Evolutionary conservation across 30 jellyfish, hydroid and myxozoan genomes (phyloP).

Genomic region (Hydractinia symbiolongicarpus): DNA sequence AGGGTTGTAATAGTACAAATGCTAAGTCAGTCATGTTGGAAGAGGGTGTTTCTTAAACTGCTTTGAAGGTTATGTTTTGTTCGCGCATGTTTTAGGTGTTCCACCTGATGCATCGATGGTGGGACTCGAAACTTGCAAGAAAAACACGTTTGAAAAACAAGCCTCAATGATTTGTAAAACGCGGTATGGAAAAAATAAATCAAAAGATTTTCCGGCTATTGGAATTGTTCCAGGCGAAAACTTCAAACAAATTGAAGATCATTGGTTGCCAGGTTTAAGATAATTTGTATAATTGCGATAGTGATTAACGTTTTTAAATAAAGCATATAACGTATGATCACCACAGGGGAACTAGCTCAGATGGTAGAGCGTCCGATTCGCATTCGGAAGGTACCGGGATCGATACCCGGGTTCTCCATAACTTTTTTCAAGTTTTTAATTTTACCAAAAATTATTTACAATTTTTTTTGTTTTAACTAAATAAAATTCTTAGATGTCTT

Average conservation of each 20-base stretch:
- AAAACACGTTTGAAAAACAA: too few relatives aligned
- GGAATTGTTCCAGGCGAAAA: slow-evolving; percentile 12
- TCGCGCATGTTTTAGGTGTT: too few relatives aligned
- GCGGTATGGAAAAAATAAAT: neutral
- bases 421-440: neutral
- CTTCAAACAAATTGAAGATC: neutral
- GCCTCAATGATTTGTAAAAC: neutral
- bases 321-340: neutral
- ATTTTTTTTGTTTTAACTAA: neutral
- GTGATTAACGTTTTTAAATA: neutral
- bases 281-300: neutral
- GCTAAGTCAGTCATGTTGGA: too few relatives aligned
- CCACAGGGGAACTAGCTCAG: slow-evolving; percentile 18
- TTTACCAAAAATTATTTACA: too few relatives aligned
- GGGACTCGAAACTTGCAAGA: too few relatives aligned
- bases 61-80: too few relatives aligned
- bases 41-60: too few relatives aligned
- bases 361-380: slow-evolving; percentile 25
- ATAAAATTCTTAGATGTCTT: neutral
- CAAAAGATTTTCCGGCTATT: neutral
- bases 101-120: too few relatives aligned
- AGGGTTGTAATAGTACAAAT: too few relatives aligned
- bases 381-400: slow-evolving; percentile 25
- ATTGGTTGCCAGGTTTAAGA: neutral
- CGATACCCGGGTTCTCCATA: slow-evolving; percentile 22